Evolutionary conservation across 2,113 vertebrate genomes (phyloP), one percentile per base, ranked within the genome.

Genomic region (Alces alces): DNA sequence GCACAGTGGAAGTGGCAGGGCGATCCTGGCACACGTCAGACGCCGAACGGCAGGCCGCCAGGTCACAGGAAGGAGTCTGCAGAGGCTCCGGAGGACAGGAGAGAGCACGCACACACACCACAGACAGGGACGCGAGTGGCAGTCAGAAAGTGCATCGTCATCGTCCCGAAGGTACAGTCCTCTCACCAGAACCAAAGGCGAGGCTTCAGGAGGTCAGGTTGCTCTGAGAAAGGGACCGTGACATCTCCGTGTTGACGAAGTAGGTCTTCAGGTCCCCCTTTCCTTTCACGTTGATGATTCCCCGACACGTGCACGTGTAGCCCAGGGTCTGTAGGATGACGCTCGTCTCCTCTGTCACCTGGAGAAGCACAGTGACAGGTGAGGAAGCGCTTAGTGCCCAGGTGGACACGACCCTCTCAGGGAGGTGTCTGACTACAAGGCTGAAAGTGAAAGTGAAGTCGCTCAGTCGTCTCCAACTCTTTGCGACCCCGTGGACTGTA

Each of bases 281-380:
- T 83, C 99, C 99, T 98, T 99, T 99, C 93, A 99, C 99, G 6
- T 99, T 99, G 98, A 99, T 99, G 97, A 99, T 99, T 86, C 99
- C 99, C 97, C 99, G 98, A 92, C 99, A 99, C 1, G 99, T 99
- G 98, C 99, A 99, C 88, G 99, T 99, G 98, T 99, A 99, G 17
- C 99, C 99, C 47, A 99, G 98, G 1, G 99, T 99, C 95, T 99
- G 98, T 43, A 99, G 99, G 95, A 99, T 91, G 3, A 99, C 98
- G 98, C 99, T 99, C 0, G 99, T 99, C 98, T 99, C 99, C 98
- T 99, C 99, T 0, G 99, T 99, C 78, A 99, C 99, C 99, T 99
- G 95, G 58, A 73, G 36, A 97, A 96, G 39, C 16, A 78, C 3
- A 7, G 0, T 0, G 27, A 61, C 47, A 76, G 10, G 27, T 0